A percentile compares a stretch with the other conserved stretches of the same genome.
phyloP scores from a whole-genome alignment of 2,888 invertebrate genomes.

The Limnephilus lunatus region DNA sequence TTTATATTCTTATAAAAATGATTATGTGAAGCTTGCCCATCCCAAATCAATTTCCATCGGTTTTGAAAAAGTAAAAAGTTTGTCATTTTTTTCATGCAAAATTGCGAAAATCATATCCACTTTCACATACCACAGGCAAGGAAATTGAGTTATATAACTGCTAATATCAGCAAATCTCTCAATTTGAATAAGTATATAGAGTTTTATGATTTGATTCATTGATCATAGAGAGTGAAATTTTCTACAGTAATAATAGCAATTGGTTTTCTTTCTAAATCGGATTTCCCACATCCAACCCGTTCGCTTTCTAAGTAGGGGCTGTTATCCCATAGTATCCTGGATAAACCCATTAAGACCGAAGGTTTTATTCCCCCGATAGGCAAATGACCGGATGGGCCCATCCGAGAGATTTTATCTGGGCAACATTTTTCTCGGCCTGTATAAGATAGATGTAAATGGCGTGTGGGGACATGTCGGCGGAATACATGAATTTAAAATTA shows the following conservation, averaged over 20 bases:
- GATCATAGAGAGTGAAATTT: not conserved
- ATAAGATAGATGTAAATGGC: constrained; percentile 36
- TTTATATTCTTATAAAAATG: not conserved
- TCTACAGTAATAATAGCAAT: not conserved
- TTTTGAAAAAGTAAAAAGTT: not conserved
- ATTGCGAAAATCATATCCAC: not conserved
- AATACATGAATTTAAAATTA: not conserved
- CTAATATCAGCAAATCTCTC: not conserved
- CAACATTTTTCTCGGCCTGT: constrained; percentile 25
- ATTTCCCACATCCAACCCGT: not conserved
- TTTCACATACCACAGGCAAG: not conserved
- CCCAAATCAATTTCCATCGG: not conserved
- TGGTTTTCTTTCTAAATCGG: not conserved
- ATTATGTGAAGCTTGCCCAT: not conserved
- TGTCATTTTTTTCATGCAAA: not conserved
- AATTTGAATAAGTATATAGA: not conserved
- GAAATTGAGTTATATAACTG: not conserved
- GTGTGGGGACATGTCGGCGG: not conserved
- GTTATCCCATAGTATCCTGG: constrained; percentile 1
- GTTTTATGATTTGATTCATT: not conserved
- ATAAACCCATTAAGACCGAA: constrained; percentile 40
- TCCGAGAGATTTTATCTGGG: constrained; percentile 26
- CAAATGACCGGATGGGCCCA: constrained; percentile 40
- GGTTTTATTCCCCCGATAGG: constrained; percentile 47
- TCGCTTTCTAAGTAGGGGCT: constrained; percentile 13